Evolutionary conservation across 2,888 invertebrate species (phyloP).

Genomic region (Troides aeacus): DNA sequence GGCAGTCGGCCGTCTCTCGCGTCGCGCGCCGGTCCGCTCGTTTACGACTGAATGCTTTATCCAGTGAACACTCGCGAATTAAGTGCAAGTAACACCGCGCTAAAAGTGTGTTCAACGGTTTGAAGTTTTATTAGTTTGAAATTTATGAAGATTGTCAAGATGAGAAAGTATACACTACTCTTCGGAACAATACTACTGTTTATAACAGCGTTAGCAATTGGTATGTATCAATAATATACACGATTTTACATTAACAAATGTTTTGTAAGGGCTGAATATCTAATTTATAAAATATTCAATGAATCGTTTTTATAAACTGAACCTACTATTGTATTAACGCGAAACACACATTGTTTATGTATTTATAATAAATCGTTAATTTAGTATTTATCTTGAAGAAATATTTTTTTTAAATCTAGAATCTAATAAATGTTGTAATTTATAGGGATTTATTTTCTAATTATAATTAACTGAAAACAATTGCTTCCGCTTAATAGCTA

Average conservation of each 20-base stretch:
- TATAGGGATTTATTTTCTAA: not conserved
- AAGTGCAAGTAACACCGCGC: not conserved
- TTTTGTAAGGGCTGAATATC: too few species aligned
- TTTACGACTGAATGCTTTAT: not conserved
- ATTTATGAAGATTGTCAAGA: not conserved
- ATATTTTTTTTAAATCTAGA: not conserved
- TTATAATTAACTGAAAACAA: not conserved
- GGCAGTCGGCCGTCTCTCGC: constrained; percentile 1
- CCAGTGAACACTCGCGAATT: not conserved
- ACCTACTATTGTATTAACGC: too few species aligned
- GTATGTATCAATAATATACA: not conserved
- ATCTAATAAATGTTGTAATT: not conserved
- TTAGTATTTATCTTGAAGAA: not conserved
- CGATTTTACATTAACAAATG: too few species aligned
- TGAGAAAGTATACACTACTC: not conserved
- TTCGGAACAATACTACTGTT: not conserved
- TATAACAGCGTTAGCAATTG: not conserved
- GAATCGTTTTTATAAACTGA: too few species aligned
- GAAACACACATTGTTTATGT: too few species aligned
- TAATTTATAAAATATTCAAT: too few species aligned
- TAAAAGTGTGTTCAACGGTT: too few species aligned
- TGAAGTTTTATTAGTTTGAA: too few species aligned
- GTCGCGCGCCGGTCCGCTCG: not conserved
- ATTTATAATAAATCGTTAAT: not conserved
- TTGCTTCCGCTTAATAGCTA: not conserved